Evolutionary conservation across 2,797 vertebrate species (phyloP).

Genomic region (Masticophis lateralis): DNA sequence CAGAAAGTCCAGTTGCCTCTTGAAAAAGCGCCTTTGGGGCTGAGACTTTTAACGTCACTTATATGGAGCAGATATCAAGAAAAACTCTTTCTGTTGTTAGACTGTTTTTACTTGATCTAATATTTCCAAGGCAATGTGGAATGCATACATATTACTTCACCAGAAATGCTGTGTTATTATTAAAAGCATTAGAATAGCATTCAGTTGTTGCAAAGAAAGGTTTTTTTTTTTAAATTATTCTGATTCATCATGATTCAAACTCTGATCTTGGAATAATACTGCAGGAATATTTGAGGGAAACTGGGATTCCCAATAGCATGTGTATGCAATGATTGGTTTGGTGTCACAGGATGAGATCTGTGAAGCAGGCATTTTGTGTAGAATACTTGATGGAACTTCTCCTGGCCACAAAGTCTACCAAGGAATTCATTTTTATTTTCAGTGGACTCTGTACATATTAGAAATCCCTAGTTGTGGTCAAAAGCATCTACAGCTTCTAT

Average conservation of each 20-base stretch:
- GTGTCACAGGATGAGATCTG: slow-evolving; percentile 43
- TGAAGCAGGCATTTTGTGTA: background rate
- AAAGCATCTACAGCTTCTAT: background rate
- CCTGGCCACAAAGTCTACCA: background rate
- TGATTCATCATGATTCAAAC: slow-evolving; percentile 51
- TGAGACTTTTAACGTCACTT: slow-evolving; percentile 29
- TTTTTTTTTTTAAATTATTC: background rate
- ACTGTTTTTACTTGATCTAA: slow-evolving; percentile 34
- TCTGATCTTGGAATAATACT: slow-evolving; percentile 22
- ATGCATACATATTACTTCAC: slow-evolving; percentile 43
- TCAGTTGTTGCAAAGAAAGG: slow-evolving; percentile 45
- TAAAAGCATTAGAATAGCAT: slow-evolving; percentile 44
- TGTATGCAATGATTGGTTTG: background rate
- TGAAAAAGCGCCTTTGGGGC: too few relatives aligned
- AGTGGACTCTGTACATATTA: background rate
- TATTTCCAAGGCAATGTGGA: slow-evolving; percentile 27
- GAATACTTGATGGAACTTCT: background rate
- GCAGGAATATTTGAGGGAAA: background rate
- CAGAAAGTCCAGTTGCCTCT: too few relatives aligned
- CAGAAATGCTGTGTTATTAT: slow-evolving; percentile 17
- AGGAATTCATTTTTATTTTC: background rate
- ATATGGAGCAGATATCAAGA: slow-evolving; percentile 13
- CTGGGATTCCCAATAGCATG: background rate
- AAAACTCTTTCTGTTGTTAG: slow-evolving; percentile 13
- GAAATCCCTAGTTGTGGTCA: background rate